Base-by-base conservation (phyloP, 2,888 invertebrate genomes). In the Asteroscopus sphinx region DNA sequence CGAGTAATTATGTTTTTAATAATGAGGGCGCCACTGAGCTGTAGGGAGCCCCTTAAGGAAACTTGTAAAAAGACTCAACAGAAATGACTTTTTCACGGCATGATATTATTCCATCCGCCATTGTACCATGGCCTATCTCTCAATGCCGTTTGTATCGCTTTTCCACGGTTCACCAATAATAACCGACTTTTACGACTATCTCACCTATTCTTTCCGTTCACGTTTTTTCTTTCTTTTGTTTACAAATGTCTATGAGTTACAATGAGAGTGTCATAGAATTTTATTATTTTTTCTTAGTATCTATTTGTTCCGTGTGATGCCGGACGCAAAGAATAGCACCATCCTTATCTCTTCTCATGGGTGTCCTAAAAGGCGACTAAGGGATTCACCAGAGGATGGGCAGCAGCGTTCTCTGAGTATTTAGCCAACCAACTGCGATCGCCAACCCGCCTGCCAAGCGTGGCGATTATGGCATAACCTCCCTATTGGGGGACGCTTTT, bases 171-270 rank as follows among this genome's bases (percentile, higher is more conserved):
- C 47, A 45, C 49, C 58, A 65, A 77, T 80, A 76, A 79, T 75
- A 70, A 71, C 64, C 30, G 49, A 52, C 68, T 64, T 81, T 81
- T 80, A 81, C 56, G 67, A 71, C 45, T 66, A 68, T 80, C 73
- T 74, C 73, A 73, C 74, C 68, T 80, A 79, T 74, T 73, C 60
- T 42, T 28, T 46, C 46, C 35, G 30, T 62, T 49, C 40, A 39
- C 48, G 15, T 60, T 66, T 60, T 66, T 41, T 57, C 52, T 54
- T 67, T 70, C 48, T 48, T 74, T 73, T 60, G 64, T 68, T 66
- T 78, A 70, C 61, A 68, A 76, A 63, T 67, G 59, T 39, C 60
- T 48, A 25, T 61, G 45, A 57, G 45, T 68, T 55, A 65, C 64
- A 49, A 53, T 58, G 45, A 54, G 58, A 17, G 41, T 21, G 63